Base-by-base conservation (phyloP, 2,797 vertebrate genomes). In the Siniperca undulata region DNA sequence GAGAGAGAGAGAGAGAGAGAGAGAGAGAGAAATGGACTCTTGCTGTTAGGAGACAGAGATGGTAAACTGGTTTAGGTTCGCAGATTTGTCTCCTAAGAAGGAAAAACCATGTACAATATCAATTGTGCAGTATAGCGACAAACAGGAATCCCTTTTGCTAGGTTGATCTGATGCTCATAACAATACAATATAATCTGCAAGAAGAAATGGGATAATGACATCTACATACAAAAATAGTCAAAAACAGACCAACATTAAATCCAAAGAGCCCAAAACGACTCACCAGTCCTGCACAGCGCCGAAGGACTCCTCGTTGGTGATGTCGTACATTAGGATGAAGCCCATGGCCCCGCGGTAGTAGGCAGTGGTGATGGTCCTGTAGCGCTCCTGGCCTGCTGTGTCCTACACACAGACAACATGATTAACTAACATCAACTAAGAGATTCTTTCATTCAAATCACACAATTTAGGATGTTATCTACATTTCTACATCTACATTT, bases 251-350 rank as follows among this genome's bases (percentile, higher is more conserved):
- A 40, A 40, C 22, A 1, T n/a, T 14, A 62, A 71, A 40, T 53
- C 46, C 17, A 34, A 19, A 61, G 17, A 53, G 19, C 19, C 20
- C 16, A 13, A 36, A 34, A 8, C 1, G 10, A 93, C 98, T 97
- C 91, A 99, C 98, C 98, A 99, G 70, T 99, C 98, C 93, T 99
- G 98, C 55, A 99, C 98, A 2, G 98, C 97, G 16, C 96, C 97
- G 74, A 99, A 99, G 27, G 98, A 99, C 85, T 99, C 98, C 92
- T 99, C 98, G 27, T 99, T 99, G 42, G 98, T 99, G 94, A 99
- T 98, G 94, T 99, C 98, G 72, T 99, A 99, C 98, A 99, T 99
- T 85, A 99, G 96, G 94, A 99, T 98, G 93, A 99, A 99, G 83
- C 98, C 98, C 98, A 99, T 99, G 87, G 98, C 98, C 2, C 98